These are phyloP conservation scores for Oeneis ivallda DNA, from an alignment of 2,888 invertebrate species.

Conservation along the genomic window DNA sequence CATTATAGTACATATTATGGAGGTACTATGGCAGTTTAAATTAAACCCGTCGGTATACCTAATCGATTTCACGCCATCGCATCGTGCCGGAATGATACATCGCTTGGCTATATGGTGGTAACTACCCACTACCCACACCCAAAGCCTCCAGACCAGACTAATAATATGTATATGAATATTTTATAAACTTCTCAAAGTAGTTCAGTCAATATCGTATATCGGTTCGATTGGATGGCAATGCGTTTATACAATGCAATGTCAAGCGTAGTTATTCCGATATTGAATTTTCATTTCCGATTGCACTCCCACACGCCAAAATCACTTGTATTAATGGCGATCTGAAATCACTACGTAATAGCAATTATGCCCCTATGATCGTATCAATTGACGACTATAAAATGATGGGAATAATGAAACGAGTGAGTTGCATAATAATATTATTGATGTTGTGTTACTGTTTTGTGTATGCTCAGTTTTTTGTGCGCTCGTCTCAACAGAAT, in stretches of 20 bases:
- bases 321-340: slow-evolving; percentile 35
- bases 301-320: slow-evolving; percentile 29
- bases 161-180: slow-evolving; percentile 41
- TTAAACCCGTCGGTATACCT: no score
- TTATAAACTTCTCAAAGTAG: slow-evolving; percentile 10
- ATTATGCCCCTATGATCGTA: slow-evolving; percentile 27
- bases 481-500: no score
- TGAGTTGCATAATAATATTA: slow-evolving; percentile 4
- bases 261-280: slow-evolving; percentile 25
- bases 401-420: slow-evolving; percentile 19
- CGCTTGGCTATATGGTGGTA: no score
- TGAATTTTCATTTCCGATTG: slow-evolving; percentile 33
- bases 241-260: slow-evolving; percentile 29
- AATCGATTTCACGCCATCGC: no score
- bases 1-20: no score
- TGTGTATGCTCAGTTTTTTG: no score
- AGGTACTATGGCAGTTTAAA: no score
- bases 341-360: slow-evolving; percentile 28
- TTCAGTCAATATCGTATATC: slow-evolving; percentile 29
- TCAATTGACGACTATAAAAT: slow-evolving; percentile 24
- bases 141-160: no score
- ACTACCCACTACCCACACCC: no score
- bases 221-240: slow-evolving; percentile 23
- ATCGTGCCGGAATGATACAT: no score
- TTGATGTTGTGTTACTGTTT: background rate